Evolutionary conservation across 2,888 invertebrate genomes (phyloP).

Genomic region (Nomada fabriciana): DNA sequence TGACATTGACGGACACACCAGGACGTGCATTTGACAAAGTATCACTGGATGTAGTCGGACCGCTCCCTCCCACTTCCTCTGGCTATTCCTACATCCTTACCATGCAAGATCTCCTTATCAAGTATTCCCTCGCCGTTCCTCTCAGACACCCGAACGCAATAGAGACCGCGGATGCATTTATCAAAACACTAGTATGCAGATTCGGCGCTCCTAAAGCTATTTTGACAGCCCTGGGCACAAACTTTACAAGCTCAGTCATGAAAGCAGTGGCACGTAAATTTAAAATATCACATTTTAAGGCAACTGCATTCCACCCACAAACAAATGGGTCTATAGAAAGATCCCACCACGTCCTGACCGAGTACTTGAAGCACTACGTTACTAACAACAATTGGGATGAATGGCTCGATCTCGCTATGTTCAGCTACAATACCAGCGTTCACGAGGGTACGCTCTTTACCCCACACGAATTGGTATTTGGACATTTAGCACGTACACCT

Average conservation of each 20-base stretch:
- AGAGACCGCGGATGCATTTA: slow-evolving; percentile 21
- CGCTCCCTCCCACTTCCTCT: neutral
- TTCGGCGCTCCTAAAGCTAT: slow-evolving; percentile 30
- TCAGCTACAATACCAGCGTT: slow-evolving; percentile 52
- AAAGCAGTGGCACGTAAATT: neutral
- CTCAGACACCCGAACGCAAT: neutral
- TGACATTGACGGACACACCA: neutral
- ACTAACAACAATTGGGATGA: neutral
- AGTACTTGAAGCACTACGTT: neutral
- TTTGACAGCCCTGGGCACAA: slow-evolving; percentile 21
- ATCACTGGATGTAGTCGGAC: neutral
- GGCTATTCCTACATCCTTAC: neutral
- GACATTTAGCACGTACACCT: slow-evolving; percentile 47
- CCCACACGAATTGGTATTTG: slow-evolving; percentile 60
- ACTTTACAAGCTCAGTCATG: neutral
- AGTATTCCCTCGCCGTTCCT: slow-evolving; percentile 16
- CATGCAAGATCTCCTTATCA: slow-evolving; percentile 6
- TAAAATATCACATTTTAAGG: neutral
- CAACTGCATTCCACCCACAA: neutral
- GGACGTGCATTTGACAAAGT: neutral
- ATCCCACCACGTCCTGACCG: neutral
- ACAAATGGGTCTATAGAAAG: neutral
- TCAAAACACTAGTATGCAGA: slow-evolving; percentile 10
- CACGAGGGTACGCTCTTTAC: slow-evolving; percentile 49
- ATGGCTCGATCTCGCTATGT: slow-evolving; percentile 37